Evolutionary conservation across 2,113 vertebrate species (phyloP).

Genomic region (Madoqua kirkii): DNA sequence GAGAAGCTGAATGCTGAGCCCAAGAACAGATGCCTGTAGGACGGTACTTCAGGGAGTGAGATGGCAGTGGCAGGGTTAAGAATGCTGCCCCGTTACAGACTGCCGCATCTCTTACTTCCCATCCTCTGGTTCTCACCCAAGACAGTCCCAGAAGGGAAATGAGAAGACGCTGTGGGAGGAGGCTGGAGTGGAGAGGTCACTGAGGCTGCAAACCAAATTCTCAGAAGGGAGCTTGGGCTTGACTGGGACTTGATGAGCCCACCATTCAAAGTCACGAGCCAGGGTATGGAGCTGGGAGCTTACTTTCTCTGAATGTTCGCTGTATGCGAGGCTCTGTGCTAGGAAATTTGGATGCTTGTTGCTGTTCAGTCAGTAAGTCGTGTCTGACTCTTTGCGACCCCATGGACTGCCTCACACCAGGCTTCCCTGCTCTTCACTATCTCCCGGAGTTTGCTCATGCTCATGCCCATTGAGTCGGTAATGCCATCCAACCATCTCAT

Average conservation of each 20-base stretch:
- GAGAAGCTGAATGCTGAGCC: neutral
- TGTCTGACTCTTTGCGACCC: neutral
- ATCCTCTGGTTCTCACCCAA: neutral
- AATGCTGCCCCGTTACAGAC: neutral
- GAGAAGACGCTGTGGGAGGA: neutral
- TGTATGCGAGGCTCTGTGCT: neutral
- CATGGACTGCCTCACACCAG: neutral
- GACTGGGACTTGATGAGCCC: neutral
- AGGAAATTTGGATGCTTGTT: neutral
- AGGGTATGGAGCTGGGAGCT: neutral
- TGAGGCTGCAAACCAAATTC: neutral
- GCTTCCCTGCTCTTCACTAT: neutral
- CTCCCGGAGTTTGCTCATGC: neutral
- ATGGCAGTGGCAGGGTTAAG: neutral
- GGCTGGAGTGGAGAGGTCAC: neutral
- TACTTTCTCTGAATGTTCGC: neutral
- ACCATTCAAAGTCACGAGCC: neutral
- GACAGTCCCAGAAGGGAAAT: neutral
- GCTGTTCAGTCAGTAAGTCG: neutral
- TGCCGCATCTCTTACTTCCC: neutral
- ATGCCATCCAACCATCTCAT: neutral
- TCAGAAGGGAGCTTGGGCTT: neutral
- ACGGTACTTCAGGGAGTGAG: neutral
- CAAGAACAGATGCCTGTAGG: fast-evolving
- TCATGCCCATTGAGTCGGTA: neutral